These are phyloP conservation scores for Oxycera nigricornis DNA, from an alignment of 2,888 invertebrate species.

Conservation along the genomic window DNA sequence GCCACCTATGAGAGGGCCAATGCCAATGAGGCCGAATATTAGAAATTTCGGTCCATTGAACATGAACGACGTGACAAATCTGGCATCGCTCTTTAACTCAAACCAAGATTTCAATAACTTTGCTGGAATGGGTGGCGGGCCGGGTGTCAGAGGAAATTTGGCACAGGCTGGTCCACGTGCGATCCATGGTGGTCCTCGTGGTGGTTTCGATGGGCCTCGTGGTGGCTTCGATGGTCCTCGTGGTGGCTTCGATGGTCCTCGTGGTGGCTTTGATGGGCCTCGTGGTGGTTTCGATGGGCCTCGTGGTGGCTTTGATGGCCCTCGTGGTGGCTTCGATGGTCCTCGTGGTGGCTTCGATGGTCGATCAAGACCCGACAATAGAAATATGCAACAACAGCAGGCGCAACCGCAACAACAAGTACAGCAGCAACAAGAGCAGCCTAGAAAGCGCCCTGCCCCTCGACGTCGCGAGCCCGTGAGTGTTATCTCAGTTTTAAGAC, in stretches of 20 bases:
- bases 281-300: too few relatives aligned
- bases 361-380: background rate
- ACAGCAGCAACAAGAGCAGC: constrained; percentile 8
- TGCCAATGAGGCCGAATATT: background rate
- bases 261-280: too few relatives aligned
- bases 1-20: background rate
- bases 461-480: constrained; percentile 40
- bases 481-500: constrained; percentile 44
- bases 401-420: background rate
- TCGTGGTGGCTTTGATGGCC: background rate
- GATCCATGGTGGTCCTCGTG: too few relatives aligned
- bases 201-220: too few relatives aligned
- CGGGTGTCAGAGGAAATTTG: too few relatives aligned
- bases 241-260: too few relatives aligned
- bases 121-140: constrained; percentile 1
- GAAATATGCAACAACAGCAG: background rate
- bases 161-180: too few relatives aligned
- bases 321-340: background rate
- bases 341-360: background rate
- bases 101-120: too few relatives aligned
- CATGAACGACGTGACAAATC: background rate
- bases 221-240: too few relatives aligned
- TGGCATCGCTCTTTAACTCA: background rate
- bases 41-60: constrained; percentile 10
- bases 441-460: constrained; percentile 3